These are phyloP conservation scores for Dinomys branickii DNA, from an alignment of 2,113 vertebrate genomes.

Conservation along the genomic window DNA sequence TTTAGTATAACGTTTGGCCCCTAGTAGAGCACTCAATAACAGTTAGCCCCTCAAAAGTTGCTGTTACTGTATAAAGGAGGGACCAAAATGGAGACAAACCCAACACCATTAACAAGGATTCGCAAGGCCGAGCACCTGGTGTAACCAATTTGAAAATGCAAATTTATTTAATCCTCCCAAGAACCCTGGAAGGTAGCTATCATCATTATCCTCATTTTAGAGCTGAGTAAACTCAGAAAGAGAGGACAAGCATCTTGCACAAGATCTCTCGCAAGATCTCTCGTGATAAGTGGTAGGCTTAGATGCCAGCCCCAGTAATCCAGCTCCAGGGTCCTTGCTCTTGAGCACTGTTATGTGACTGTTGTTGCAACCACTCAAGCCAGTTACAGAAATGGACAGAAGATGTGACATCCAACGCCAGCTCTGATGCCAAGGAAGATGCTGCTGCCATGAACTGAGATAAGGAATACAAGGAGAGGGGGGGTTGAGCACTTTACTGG, in stretches of 20 bases:
- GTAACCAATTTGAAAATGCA: slow-evolving; percentile 25
- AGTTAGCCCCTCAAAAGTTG: neutral
- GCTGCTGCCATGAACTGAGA: neutral
- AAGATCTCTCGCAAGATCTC: neutral
- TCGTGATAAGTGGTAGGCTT: neutral
- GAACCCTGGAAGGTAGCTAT: neutral
- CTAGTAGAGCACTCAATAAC: neutral
- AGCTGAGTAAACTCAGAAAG: neutral
- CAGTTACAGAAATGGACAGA: neutral
- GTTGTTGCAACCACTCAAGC: neutral
- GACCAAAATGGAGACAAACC: neutral
- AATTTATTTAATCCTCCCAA: slow-evolving; percentile 6
- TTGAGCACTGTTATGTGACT: neutral
- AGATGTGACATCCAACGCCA: neutral
- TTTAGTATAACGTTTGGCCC: neutral
- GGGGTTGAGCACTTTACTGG: neutral
- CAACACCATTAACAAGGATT: neutral
- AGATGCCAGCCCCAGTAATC: neutral
- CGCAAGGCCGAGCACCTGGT: neutral
- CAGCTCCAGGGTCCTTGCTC: neutral
- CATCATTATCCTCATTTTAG: slow-evolving; percentile 16
- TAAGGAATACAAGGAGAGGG: neutral
- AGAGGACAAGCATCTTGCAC: neutral
- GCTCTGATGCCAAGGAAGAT: neutral
- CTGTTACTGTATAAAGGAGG: neutral